Percentiles rank a stretch among this genome's conserved stretches.
phyloP scores from a whole-genome alignment of 23 tunicate species.

The Trididemnum clinides region DNA sequence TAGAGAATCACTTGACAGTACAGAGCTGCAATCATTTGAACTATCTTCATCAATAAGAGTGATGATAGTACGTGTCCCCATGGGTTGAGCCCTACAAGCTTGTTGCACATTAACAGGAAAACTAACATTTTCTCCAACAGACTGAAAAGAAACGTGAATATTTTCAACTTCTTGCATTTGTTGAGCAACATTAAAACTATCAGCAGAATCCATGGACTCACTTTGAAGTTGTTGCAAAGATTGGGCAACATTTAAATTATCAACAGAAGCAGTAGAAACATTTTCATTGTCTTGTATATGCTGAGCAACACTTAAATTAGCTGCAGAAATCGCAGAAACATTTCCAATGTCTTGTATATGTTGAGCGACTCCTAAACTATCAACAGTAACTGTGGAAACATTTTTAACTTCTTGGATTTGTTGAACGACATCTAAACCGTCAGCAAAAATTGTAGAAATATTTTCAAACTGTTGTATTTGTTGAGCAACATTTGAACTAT shows the following conservation, averaged over 20 bases:
- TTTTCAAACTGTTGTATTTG: not conserved
- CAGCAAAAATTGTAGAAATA: not conserved
- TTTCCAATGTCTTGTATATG: not conserved
- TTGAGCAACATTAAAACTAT: not conserved
- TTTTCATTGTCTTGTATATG: not conserved
- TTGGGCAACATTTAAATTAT: not conserved
- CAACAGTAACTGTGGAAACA: not conserved
- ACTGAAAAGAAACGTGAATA: too few relatives aligned
- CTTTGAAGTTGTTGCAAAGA: not conserved
- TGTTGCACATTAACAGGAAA: too few relatives aligned
- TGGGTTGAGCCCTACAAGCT: too few relatives aligned
- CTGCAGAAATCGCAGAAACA: not conserved
- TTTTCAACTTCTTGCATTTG: too few relatives aligned
- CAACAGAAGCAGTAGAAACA: not conserved
- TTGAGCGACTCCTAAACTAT: not conserved
- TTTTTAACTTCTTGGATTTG: not conserved
- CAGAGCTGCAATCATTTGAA: not conserved
- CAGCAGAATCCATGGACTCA: not conserved
- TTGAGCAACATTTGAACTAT: not conserved
- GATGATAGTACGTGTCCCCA: too few relatives aligned
- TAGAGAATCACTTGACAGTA: slow-evolving; percentile 35
- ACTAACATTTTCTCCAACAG: too few relatives aligned
- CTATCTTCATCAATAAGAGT: not conserved
- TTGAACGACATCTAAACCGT: not conserved
- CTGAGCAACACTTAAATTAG: not conserved